Percentiles rank a stretch among this genome's conserved stretches.
phyloP scores from a whole-genome alignment of 1,140 invertebrate genomes.

The Whitmania pigra region DNA sequence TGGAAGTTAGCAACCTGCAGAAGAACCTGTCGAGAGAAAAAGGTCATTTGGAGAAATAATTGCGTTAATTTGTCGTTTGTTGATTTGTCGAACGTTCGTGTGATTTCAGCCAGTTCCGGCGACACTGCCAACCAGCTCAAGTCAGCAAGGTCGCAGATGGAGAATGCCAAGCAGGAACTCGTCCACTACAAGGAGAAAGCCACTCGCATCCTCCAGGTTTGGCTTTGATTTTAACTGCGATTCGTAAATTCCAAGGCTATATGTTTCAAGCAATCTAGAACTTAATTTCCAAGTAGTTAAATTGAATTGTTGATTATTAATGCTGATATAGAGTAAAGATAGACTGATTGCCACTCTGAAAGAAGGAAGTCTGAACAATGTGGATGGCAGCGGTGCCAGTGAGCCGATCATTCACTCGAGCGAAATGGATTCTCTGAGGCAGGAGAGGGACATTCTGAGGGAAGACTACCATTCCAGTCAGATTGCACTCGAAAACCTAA shows the following conservation, averaged over 20 bases:
- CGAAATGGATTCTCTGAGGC: conserved; percentile 45
- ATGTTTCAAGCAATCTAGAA: neutral
- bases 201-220: conserved; percentile 53
- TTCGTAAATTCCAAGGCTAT: neutral
- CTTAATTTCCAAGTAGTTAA: neutral
- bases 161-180: conserved; percentile 41
- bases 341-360: conserved; percentile 56
- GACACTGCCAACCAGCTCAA: conserved; percentile 33
- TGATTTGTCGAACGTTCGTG: neutral
- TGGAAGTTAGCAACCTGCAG: conserved; percentile 40
- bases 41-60: conserved; percentile 30
- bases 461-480: conserved; percentile 50
- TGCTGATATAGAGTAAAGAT: conserved; percentile 63
- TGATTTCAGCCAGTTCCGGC: neutral
- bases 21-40: conserved; percentile 58
- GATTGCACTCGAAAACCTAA: conserved; percentile 46
- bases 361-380: conserved; percentile 42
- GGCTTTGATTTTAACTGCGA: conserved; percentile 1
- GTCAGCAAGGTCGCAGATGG: conserved; percentile 32
- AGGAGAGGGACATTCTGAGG: conserved; percentile 52
- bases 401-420: conserved; percentile 29
- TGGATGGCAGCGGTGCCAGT: conserved; percentile 33
- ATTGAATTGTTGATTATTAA: conserved; percentile 17
- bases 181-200: conserved; percentile 51
- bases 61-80: neutral